Percentiles rank a stretch among this genome's conserved stretches.
Conservation (phyloP, 1,140 invertebrate species). For the Phthorimaea operculella region DNA sequence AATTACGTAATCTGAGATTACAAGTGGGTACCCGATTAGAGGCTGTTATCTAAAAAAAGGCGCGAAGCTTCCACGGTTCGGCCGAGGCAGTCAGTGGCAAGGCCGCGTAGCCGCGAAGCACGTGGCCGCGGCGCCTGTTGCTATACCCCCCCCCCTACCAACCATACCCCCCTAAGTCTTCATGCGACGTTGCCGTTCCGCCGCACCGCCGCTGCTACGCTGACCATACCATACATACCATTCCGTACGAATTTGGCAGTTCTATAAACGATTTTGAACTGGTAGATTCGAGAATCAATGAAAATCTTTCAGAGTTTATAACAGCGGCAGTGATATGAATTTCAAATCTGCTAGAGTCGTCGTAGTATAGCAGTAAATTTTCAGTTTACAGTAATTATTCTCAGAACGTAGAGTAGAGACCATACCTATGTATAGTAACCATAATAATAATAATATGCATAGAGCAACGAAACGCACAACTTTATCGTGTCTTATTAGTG, state of each 20-base stretch:
- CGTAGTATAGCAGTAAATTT: no score
- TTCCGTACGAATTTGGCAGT: conserved; percentile 29
- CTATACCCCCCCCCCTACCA: conserved; percentile 32
- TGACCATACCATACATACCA: not conserved
- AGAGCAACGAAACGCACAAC: no score
- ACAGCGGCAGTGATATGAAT: no score
- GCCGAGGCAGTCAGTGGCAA: conserved; percentile 32
- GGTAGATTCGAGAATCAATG: not conserved
- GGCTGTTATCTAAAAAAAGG: conserved; percentile 58
- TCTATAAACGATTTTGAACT: conserved; percentile 5
- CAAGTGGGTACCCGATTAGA: conserved; percentile 36
- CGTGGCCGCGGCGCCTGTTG: conserved; percentile 56
- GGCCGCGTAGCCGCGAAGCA: conserved; percentile 48
- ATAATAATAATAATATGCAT: no score
- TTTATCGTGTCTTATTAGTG: no score
- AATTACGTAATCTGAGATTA: conserved; percentile 21
- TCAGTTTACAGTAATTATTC: no score
- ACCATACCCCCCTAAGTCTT: conserved; percentile 39
- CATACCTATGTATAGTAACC: no score
- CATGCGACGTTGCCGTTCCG: not conserved
- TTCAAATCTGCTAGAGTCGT: no score
- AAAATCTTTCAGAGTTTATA: not conserved
- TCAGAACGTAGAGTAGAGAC: no score
- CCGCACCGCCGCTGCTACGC: not conserved
- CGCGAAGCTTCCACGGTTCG: conserved; percentile 49